Evolutionary conservation across 2,797 vertebrate genomes (phyloP).

Genomic region (Esox masquinongy): DNA sequence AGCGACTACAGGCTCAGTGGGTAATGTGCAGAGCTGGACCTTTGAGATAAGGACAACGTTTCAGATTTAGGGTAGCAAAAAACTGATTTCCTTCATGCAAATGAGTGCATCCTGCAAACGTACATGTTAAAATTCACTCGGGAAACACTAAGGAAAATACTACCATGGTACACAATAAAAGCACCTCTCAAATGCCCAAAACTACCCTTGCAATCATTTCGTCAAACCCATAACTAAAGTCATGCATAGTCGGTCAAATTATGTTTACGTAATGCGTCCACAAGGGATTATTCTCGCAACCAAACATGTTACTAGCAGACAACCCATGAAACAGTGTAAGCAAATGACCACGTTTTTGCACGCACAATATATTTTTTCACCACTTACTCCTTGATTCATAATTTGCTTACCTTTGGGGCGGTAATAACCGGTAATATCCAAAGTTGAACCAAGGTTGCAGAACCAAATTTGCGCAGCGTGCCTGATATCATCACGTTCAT

Average conservation of each 20-base stretch:
- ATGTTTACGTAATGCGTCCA: no score
- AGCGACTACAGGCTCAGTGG: conserved; percentile 64
- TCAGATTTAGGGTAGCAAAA: neutral
- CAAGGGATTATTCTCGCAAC: neutral
- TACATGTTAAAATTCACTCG: neutral
- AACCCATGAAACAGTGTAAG: neutral
- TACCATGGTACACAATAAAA: neutral
- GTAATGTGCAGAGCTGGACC: conserved; percentile 48
- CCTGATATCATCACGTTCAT: conserved; percentile 43
- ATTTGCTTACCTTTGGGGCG: conserved; percentile 42
- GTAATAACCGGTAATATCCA: conserved; percentile 12
- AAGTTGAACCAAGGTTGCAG: conserved; percentile 28
- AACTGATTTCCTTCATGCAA: neutral
- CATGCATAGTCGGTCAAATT: no score
- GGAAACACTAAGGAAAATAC: neutral
- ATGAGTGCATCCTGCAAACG: neutral
- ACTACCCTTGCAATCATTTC: no score
- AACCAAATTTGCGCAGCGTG: conserved; percentile 24
- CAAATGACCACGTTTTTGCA: neutral
- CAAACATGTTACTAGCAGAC: neutral
- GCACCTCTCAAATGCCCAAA: no score
- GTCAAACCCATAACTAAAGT: no score
- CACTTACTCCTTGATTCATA: neutral
- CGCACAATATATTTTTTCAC: neutral
- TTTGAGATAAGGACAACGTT: conserved; percentile 15